Base-by-base conservation (phyloP, 2,113 vertebrate species). In the Syrmaticus mikado region DNA sequence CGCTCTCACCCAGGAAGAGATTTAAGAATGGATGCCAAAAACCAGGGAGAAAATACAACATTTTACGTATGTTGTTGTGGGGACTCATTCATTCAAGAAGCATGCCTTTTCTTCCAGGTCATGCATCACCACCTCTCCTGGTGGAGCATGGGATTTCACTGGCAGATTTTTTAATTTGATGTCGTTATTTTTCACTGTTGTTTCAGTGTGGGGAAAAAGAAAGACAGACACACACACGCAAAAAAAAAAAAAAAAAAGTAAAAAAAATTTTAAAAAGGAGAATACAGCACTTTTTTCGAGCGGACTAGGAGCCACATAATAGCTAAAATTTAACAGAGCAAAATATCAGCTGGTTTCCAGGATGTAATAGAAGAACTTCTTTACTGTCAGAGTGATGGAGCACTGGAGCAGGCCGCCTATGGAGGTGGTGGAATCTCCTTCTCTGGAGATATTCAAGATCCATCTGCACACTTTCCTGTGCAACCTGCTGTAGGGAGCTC, bases 201-300 rank as follows among this genome's bases (percentile, higher is more conserved):
- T 67, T 87, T 88, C 45, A 82, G 40, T 62, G 25, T 30, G 18
- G 22, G 45, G 41, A 9, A 19, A 3, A 22, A 20, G 10, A 50
- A n/a, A 62, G 68, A 14, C 36, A 48, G 30, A 50, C 53, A 91
- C 72, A 57, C 27, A 53, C 52, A 57, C 17, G 41, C 15, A 41
- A 7, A 43, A 41, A 15, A 41, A 40, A 43, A n/a, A 32, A 9
- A 45, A 94, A 4, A 22, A 78, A 40, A 14, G 52, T 50, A 22
- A 50, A 50, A 80, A 94, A 93, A 88, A 14, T 41, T 41, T 62
- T 30, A 72, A 87, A 72, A 89, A 92, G 43, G 48, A 93, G 67
- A 82, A 82, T 25, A 22, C 34, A 89, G 85, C n/a, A 60, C 50
- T 36, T 92, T 88, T 88, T 89, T 36, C 32, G 27, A 46, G 21